phyloP scores from a whole-genome alignment of 2,888 invertebrate genomes.

The Lissonota sp. region DNA sequence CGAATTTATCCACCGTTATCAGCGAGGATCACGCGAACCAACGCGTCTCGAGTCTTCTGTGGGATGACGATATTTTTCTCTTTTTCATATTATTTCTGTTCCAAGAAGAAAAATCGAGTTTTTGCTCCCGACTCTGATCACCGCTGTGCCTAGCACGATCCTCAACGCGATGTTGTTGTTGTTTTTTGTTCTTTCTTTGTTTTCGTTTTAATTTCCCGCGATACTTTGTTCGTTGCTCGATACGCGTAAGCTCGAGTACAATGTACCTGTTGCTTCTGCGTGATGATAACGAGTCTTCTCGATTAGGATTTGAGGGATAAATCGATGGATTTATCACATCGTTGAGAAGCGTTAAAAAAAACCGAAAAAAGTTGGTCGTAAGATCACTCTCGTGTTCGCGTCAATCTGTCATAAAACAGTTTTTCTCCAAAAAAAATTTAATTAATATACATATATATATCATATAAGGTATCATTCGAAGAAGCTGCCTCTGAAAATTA shows the following conservation, averaged over 20 bases:
- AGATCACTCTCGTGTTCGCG: too few relatives aligned
- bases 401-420: too few relatives aligned
- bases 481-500: too few relatives aligned
- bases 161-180: conserved; percentile 8
- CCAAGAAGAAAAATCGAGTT: conserved; percentile 54
- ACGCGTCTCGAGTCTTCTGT: conserved; percentile 21
- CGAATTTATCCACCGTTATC: conserved; percentile 62
- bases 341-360: too few relatives aligned
- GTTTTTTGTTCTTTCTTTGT: not conserved
- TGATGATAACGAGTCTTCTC: conserved; percentile 32
- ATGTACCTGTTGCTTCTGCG: conserved; percentile 36
- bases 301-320: not conserved
- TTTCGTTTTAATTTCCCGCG: conserved; percentile 16
- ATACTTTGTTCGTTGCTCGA: not conserved
- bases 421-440: too few relatives aligned
- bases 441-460: too few relatives aligned
- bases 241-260: conserved; percentile 12
- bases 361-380: too few relatives aligned
- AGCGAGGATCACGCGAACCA: conserved; percentile 56
- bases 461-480: too few relatives aligned
- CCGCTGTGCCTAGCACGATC: conserved; percentile 33
- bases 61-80: conserved; percentile 19
- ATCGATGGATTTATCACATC: conserved; percentile 15
- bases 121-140: conserved; percentile 48
- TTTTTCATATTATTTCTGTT: conserved; percentile 21